Evolutionary conservation across 2,113 vertebrate genomes (phyloP), one percentile per base, ranked within the genome.

Genomic region (Potamarius usumacintae): DNA sequence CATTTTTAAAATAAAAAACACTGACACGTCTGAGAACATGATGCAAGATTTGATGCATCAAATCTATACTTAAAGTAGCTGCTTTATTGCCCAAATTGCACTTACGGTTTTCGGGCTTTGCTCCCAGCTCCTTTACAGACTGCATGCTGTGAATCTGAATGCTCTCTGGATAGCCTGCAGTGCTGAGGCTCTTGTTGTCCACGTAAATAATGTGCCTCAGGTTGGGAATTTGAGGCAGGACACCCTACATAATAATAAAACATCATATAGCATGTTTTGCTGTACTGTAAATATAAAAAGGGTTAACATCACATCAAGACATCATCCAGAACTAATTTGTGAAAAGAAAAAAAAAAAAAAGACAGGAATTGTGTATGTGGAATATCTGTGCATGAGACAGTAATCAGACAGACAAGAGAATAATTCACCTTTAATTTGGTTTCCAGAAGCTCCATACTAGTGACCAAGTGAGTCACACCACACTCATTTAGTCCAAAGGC

Each of bases 181-280:
- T 95, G 93, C 81, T 96, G 89, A 97, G 50, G 34, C 89, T 94
- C 94, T 96, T 99, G 84, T 96, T 95, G 92, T 97, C 97, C 92
- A 99, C 97, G 58, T 96, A 99, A 93, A 99, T 96, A 42, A 99
- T 96, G n/a, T 98, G 97, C 90, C 95, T 97, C 90, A 99, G 94
- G 91, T 95, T 96, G 30, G 86, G 94, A 83, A 99, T 94, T 82
- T 95, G 94, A 82, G 95, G 89, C 87, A 99, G 91, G 62, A 97
- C 95, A 48, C 87, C 91, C 98, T 99, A 62, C 48, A 89, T 18
- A 89, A 50, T 12, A 11, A 4, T 20, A 67, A 42, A 62, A 22
- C n/a, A 86, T 25, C 53, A 84, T 84, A 25, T 25, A 42, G 57
- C 5, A 8, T 27, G 2, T 67, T 71, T 10, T 63, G 22, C 10